Percentiles rank a stretch among this genome's conserved stretches.
Evolutionary conservation across 1,140 invertebrate species (phyloP).

Genomic region (Drosophila lacteicornis): DNA sequence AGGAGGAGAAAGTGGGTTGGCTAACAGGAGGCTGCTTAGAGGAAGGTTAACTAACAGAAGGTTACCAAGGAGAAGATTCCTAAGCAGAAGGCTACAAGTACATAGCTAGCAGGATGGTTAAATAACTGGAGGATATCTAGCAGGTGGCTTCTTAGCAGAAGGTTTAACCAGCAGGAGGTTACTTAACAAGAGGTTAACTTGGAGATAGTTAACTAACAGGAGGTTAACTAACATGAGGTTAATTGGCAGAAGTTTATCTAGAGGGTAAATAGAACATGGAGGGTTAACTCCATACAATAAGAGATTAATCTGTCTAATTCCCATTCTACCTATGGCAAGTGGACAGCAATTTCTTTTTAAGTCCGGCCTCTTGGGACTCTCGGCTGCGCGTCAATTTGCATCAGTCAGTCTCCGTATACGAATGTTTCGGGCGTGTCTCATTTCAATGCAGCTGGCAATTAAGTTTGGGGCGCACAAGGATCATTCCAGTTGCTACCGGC

Average conservation of each 20-base stretch:
- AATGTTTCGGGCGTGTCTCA: constrained; percentile 28
- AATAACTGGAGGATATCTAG: too few species aligned
- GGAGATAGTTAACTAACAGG: too few species aligned
- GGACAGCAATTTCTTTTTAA: neutral
- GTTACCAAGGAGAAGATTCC: neutral
- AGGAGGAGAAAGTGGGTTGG: too few species aligned
- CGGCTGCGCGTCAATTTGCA: constrained; percentile 49
- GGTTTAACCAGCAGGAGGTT: too few species aligned
- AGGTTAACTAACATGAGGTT: neutral
- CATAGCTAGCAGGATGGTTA: too few species aligned
- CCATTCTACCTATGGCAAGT: neutral
- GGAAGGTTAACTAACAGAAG: neutral
- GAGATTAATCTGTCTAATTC: neutral
- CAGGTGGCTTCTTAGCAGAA: too few species aligned
- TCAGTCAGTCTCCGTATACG: constrained; percentile 6
- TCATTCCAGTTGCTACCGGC: constrained; percentile 11
- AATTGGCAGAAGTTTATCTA: neutral
- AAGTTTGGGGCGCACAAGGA: constrained; percentile 15
- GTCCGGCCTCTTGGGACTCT: neutral
- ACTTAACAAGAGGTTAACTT: neutral
- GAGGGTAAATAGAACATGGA: neutral
- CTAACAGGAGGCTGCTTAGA: neutral
- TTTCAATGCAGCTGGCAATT: constrained; percentile 53
- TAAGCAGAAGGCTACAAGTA: neutral
- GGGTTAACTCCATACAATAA: neutral